Evolutionary conservation across 2,888 invertebrate genomes (phyloP), one percentile per base, ranked within the genome.

Genomic region (Nineta flava): DNA sequence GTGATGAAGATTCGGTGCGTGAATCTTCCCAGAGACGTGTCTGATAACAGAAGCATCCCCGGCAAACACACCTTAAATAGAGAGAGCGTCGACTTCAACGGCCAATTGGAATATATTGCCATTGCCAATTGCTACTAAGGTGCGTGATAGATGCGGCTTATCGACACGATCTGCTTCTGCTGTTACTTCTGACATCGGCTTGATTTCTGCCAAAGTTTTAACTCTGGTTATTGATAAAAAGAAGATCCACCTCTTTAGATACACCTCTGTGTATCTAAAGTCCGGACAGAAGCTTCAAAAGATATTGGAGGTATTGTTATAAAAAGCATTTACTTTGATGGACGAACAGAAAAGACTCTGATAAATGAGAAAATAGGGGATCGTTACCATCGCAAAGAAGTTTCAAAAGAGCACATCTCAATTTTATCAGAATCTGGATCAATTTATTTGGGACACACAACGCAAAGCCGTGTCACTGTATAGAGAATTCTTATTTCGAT

Each of bases 221-320:
- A 10, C 15, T 12, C 42, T 51, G 41, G 53, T 57, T n/a, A 48
- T 55, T 9, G 54, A 56, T 38, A 53, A 52, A 51, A 51, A 48
- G 32, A 57, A 57, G 47, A 49, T 57, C 16, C 50, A 38, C 35
- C 43, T 55, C 51, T 55, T 53, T 38, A 40, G 51, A 42, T 44
- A 13, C n/a, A n/a, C n/a, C n/a, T n/a, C n/a, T n/a, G n/a, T n/a
- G n/a, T n/a, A n/a, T n/a, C n/a, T 42, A 42, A 42, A 42, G 16
- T 10, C n/a, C 42, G 42, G 16, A 42, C n/a, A 42, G 3, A 42
- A 2, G n/a, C 4, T 13, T 42, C n/a, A 13, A 42, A 42, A 42
- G 16, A 15, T 42, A 42, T 42, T 42, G 2, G 13, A 13, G 16
- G 4, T 42, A 42, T 13, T 15, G 6, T 16, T n/a, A 2, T 42